Base-by-base conservation (phyloP, 2,888 invertebrate species). In the Rambutsinella grinnellia region DNA sequence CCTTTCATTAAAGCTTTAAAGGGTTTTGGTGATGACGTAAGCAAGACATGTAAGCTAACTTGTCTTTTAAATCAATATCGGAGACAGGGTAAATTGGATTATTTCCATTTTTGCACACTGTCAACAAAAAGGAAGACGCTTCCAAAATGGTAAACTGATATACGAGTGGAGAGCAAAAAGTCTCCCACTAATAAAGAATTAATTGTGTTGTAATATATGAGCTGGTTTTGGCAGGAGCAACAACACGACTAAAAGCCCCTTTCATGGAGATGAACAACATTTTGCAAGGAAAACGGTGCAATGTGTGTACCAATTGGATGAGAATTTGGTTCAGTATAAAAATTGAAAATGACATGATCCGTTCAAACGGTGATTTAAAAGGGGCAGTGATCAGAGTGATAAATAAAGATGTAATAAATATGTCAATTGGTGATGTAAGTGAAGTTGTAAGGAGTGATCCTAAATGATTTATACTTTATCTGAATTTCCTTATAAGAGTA, bases 281-380 rank as follows among this genome's bases (percentile, higher is more conserved):
- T 36, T 36, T 36, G 36, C 36, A 36, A 36, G 13, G 13, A 36
- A n/a, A n/a, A n/a, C n/a, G n/a, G n/a, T n/a, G n/a, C n/a, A n/a
- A n/a, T n/a, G n/a, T n/a, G n/a, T n/a, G n/a, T n/a, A n/a, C n/a
- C n/a, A n/a, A n/a, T n/a, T n/a, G n/a, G n/a, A n/a, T n/a, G n/a
- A n/a, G n/a, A n/a, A n/a, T n/a, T n/a, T n/a, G n/a, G n/a, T n/a
- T n/a, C n/a, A n/a, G n/a, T n/a, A n/a, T n/a, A n/a, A 49, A 49
- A 49, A 49, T 49, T 49, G 15, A 49, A 49, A 49, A 49, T n/a
- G 49, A 49, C 15, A 49, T 49, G n/a, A 49, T 49, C 15, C 15
- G 44, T 17, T 21, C 24, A 62, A 49, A 47, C 27, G 27, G 23
- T 62, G 36, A 24, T 17, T 15, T 44, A n/a, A 62, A n/a, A n/a